A percentile compares a stretch with the other conserved stretches of the same genome.
Conservation (phyloP, 2,888 invertebrate species). For the Eueremaeus valkanovi region DNA sequence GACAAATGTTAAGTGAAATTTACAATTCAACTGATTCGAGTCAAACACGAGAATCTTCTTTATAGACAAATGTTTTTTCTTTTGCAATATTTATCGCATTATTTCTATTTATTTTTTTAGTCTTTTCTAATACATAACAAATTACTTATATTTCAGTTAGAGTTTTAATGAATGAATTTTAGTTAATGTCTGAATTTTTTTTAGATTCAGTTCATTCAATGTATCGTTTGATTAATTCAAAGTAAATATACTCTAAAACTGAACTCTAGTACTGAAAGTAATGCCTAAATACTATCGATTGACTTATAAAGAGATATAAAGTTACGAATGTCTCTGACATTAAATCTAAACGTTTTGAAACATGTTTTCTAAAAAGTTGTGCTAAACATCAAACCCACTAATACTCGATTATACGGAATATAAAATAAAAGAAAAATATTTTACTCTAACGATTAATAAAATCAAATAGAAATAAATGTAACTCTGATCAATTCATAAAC, state of each 20-base stretch:
- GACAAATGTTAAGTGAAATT: constrained; percentile 5
- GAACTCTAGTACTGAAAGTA: too few species aligned
- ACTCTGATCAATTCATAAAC: background rate
- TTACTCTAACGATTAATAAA: background rate
- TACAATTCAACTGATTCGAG: background rate
- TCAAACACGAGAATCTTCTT: constrained; percentile 8
- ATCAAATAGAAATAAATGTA: background rate
- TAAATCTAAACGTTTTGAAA: background rate
- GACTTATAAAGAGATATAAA: background rate
- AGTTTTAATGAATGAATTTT: too few species aligned
- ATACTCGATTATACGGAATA: background rate
- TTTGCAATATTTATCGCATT: background rate
- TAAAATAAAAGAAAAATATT: background rate
- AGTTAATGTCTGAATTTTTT: too few species aligned
- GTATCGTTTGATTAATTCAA: too few species aligned
- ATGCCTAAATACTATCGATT: background rate
- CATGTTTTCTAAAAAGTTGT: background rate
- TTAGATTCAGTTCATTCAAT: too few species aligned
- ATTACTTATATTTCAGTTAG: background rate
- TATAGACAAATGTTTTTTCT: constrained; percentile 1
- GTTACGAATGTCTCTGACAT: too few species aligned
- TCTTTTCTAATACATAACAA: background rate
- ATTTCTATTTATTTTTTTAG: background rate
- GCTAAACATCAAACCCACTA: background rate
- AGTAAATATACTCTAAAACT: too few species aligned